Evolutionary conservation across 2,113 vertebrate genomes (phyloP), one percentile per base, ranked within the genome.

Genomic region (Tamias sibiricus): DNA sequence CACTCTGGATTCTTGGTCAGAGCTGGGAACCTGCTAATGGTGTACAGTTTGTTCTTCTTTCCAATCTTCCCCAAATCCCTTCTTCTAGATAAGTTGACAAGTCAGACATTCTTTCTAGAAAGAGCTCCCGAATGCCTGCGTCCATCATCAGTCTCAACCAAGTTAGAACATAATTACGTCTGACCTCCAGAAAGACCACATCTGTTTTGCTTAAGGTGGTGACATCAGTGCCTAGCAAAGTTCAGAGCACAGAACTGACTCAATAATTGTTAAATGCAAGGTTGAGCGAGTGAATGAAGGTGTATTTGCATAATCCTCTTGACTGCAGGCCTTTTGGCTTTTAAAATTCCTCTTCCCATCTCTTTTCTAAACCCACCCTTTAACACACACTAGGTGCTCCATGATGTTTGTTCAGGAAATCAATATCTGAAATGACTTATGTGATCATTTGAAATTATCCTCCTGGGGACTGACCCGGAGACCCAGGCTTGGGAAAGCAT

Each of bases 371-470:
- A 57, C 20, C 44, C 40, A 66, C 32, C n/a, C 32, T 17, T 75
- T 96, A 90, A 22, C 44, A 72, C 49, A 28, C 6, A 59, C 11
- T 32, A 13, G 72, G 35, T 90, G 19, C n/a, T 91, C 62, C 57
- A 8, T 28, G 89, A 54, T 32, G 14, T 62, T 94, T 79, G 54
- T 42, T 82, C 59, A 28, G 44, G 20, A 52, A 64, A 62, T 44
- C 77, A 71, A 66, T 85, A 76, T 54, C 68, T 91, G 85, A 83
- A 88, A 59, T 88, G 59, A 96, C 66, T 82, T 75, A 4, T 24
- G 42, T 85, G 59, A 86, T 87, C 79, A 81, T 8, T 69, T 69
- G 66, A 69, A 54, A 64, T n/a, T 40, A 40, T 71, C 28, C 28
- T 71, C 47, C 7, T 59, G 76, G 52, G 83, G 26, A n/a, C 66